Evolutionary conservation across 2,888 invertebrate genomes (phyloP), one percentile per base, ranked within the genome.

Genomic region (Ceriagrion tenellum): DNA sequence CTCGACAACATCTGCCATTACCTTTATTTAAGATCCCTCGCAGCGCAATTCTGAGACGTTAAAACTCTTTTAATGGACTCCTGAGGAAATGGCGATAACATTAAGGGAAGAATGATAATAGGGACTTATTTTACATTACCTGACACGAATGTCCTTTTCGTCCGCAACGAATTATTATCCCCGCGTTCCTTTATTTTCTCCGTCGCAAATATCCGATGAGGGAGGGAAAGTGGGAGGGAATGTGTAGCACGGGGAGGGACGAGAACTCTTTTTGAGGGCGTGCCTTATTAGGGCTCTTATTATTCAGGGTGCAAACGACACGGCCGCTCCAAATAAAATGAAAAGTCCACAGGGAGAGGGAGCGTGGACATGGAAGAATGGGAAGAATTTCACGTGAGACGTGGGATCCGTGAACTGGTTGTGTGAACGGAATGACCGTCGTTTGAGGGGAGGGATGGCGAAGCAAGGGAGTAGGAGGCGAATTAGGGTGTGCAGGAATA

Each of bases 251-350:
- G 30, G 35, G 3, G 18, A 35, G 30, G 35, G 16, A 12, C 10
- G 20, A 63, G 91, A 26, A 63, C 91, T 40, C 91, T 63, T 40
- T n/a, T 16, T 35, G 69, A 35, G 26, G 26, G 93, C 26, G 93
- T 74, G 93, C 69, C 69, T 69, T 69, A 93, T 69, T 93, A 93
- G 47, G 40, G 13, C n/a, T 40, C n/a, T 63, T 63, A 40, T 93
- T 93, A 93, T 93, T 93, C 69, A 47, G 59, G 69, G 93, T 93
- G 93, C 40, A 69, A 93, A 93, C 47, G 93, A 93, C 55, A 55
- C 26, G 93, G 69, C 4, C 18, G 20, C 89, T 81, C 81, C 26
- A 30, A 35, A 81, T 18, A 81, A 81, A 81, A 55, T n/a, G n/a
- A 59, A 56, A 56, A 20, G 90, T 55, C 56, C 63, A 63, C 10